Conservation (phyloP, 2,797 vertebrate genomes). For the Sphenopsis melanotis region DNA sequence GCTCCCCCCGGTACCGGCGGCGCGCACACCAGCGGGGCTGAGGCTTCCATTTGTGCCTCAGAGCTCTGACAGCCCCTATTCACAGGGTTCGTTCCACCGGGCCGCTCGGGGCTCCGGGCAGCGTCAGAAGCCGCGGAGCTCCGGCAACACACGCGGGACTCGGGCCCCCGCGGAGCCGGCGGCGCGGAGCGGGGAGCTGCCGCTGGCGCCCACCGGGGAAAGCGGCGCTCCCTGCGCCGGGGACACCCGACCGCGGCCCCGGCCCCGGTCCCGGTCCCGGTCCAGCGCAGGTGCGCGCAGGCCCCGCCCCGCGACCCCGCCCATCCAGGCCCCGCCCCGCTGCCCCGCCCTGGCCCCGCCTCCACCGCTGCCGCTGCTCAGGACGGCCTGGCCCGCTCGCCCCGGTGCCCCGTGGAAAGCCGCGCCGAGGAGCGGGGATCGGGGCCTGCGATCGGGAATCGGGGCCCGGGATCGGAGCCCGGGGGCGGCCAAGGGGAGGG, state of each 20-base stretch:
- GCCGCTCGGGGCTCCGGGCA: too few relatives aligned
- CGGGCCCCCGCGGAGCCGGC: too few relatives aligned
- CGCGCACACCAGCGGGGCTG: rapidly evolving
- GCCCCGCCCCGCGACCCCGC: background rate
- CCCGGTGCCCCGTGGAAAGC: background rate
- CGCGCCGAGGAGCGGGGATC: background rate
- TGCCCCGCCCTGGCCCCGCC: background rate
- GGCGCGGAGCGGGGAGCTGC: background rate
- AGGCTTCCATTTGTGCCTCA: rapidly evolving
- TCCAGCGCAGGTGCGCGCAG: background rate
- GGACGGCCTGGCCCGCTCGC: background rate
- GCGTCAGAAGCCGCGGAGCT: too few relatives aligned
- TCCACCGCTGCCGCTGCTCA: rapidly evolving
- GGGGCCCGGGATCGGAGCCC: too few relatives aligned
- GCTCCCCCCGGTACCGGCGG: rapidly evolving
- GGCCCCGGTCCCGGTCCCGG: too few relatives aligned
- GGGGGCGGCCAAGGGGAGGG: background rate
- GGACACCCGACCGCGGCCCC: background rate
- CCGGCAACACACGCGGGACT: rapidly evolving
- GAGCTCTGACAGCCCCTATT: rapidly evolving
- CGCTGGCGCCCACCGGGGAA: too few relatives aligned
- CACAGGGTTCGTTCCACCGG: background rate
- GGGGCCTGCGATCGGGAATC: background rate
- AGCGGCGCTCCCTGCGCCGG: background rate
- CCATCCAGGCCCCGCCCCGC: background rate